These are phyloP conservation scores for Sclerurus mexicanus DNA, from an alignment of 2,113 vertebrate species.

Conservation along the genomic window DNA sequence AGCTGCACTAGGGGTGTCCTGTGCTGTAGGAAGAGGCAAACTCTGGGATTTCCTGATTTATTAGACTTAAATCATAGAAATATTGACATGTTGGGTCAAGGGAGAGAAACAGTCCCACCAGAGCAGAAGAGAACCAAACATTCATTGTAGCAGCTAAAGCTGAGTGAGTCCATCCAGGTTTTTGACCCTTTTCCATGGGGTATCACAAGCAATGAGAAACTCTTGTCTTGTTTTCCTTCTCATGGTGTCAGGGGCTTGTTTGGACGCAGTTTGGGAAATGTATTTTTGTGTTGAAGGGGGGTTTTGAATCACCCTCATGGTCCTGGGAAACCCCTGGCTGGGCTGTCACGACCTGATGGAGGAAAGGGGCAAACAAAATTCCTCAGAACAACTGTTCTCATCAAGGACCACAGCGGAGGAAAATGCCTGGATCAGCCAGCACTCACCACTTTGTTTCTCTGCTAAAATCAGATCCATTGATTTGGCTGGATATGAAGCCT, in stretches of 20 bases:
- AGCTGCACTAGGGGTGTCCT: not conserved
- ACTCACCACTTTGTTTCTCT: not conserved
- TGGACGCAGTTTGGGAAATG: not conserved
- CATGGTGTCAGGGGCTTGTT: rapidly evolving
- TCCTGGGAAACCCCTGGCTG: not conserved
- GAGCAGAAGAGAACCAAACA: not conserved
- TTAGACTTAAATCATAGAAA: not conserved
- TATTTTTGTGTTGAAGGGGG: not conserved
- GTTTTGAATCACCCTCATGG: rapidly evolving
- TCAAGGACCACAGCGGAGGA: not conserved
- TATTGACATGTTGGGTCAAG: not conserved
- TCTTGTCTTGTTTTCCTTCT: not conserved
- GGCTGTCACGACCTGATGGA: not conserved
- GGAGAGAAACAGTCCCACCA: rapidly evolving
- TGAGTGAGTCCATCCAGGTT: rapidly evolving
- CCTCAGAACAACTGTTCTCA: not conserved
- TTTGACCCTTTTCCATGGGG: not conserved
- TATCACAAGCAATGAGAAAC: not conserved
- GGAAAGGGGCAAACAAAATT: not conserved
- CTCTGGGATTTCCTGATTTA: not conserved
- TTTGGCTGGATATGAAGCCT: not conserved
- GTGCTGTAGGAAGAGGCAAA: not conserved
- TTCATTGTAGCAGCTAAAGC: not conserved
- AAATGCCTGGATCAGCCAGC: not conserved
- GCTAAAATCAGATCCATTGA: not conserved